Base-by-base conservation (phyloP, 1,140 invertebrate genomes). In the Drosophila saltans region DNA sequence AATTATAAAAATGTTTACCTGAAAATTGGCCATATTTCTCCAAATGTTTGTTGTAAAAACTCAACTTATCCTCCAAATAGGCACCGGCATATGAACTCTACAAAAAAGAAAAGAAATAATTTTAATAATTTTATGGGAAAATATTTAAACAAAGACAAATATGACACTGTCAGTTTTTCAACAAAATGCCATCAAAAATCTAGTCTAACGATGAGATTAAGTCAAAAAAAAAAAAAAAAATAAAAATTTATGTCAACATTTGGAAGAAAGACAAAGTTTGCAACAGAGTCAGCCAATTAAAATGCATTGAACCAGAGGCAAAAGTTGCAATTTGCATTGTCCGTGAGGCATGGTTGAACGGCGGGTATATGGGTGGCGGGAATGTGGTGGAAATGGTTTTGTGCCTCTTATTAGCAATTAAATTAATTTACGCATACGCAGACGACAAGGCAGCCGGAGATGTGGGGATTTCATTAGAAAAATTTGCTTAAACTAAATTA, bases 1-100 rank as follows among this genome's bases (percentile, higher is more conserved):
- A 24, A 21, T 16, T 57, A 2, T 0, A 8, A 2, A 9, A 3
- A 1, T 28, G 16, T 4, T 69, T 82, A 92, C 91, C 91, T 81
- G 91, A 28, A 58, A 90, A 89, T 62, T 88, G 83, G 6, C 80
- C 75, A 67, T 91, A 92, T 72, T 81, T 91, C 57, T 91, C 90
- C 76, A 78, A 79, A 62, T 88, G 83, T 66, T 70, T 78, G 48
- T 75, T 90, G 66, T 88, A 88, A 43, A 84, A 76, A 80, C 75
- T 90, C 2, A 92, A 80, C 60, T 84, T 91, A 66, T 92, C 86
- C 63, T 89, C 80, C 48, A 92, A 72, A 81, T 91, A 92, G 60
- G 85, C 88, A 39, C 89, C 91, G 26, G 91, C 80, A 80, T 91
- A 92, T 1, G 91, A 92, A 68, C 78, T 90, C 91, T 92, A 41